Evolutionary conservation across 2,113 vertebrate genomes (phyloP).

Genomic region (Calyptommatus sinebrachiatus): DNA sequence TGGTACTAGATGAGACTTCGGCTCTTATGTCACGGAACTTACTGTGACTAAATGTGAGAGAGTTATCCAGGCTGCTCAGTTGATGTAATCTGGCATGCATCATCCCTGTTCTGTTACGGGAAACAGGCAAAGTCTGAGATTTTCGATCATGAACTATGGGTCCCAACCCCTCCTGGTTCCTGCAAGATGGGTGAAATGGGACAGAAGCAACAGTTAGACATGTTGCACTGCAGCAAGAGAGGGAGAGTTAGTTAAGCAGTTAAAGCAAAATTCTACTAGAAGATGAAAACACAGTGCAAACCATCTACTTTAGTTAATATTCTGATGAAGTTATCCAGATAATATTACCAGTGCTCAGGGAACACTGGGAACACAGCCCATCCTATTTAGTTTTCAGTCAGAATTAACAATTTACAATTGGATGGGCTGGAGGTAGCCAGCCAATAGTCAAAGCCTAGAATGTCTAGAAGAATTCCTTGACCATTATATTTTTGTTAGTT

Average conservation of each 20-base stretch:
- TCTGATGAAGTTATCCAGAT: conserved; percentile 3
- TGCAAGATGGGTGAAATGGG: conserved; percentile 90
- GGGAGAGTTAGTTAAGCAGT: conserved; percentile 77
- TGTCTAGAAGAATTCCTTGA: neutral
- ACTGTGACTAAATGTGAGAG: conserved; percentile 99
- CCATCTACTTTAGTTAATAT: conserved; percentile 26
- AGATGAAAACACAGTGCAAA: conserved; percentile 37
- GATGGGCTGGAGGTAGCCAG: neutral
- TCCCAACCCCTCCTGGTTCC: conserved; percentile 98
- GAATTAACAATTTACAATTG: neutral
- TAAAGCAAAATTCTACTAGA: conserved; percentile 50
- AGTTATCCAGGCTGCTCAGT: conserved; percentile 99
- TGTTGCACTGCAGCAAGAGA: conserved; percentile 72
- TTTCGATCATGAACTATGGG: conserved; percentile 96
- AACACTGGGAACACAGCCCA: neutral
- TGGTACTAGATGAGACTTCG: conserved; percentile 63
- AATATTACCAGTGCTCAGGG: neutral
- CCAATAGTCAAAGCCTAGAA: neutral
- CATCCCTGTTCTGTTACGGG: conserved; percentile 98
- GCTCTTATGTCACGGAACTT: conserved; percentile 81
- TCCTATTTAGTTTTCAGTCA: neutral
- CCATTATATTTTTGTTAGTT: conserved; percentile 16
- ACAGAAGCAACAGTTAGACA: conserved; percentile 85
- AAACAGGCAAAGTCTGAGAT: conserved; percentile 99
- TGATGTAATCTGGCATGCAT: conserved; percentile 99